phyloP scores from a whole-genome alignment of 2,113 vertebrate genomes.

The western clawed frog (Xenopus tropicalis) region DNA sequence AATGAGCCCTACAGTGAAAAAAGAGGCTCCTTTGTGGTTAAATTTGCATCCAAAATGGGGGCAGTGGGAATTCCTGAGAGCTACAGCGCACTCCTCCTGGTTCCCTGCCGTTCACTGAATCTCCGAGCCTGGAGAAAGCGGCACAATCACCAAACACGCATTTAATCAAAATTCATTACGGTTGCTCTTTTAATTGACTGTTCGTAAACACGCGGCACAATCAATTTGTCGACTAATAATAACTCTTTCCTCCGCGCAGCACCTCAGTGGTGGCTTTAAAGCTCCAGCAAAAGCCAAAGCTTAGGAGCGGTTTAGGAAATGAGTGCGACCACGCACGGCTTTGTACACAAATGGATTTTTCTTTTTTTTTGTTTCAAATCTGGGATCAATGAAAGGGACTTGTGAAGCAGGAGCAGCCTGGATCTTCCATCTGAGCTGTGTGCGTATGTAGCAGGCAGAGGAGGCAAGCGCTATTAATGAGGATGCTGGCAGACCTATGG shows the following conservation, averaged over 20 bases:
- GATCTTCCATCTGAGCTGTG: slow-evolving; percentile 12
- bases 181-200: slow-evolving; percentile 4
- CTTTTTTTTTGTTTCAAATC: slow-evolving; percentile 3
- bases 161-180: slow-evolving; percentile 23
- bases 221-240: slow-evolving; percentile 35
- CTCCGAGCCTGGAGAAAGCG: slow-evolving; percentile 2
- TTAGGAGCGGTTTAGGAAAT: slow-evolving; percentile 12
- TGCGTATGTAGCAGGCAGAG: neutral
- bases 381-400: slow-evolving; percentile 10
- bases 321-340: slow-evolving; percentile 2
- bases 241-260: slow-evolving; percentile 16
- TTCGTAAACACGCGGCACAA: slow-evolving; percentile 22
- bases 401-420: neutral
- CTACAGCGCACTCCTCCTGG: too few species aligned
- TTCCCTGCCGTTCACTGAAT: neutral
- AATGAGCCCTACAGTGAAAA: too few species aligned
- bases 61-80: too few species aligned
- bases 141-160: slow-evolving; percentile 33
- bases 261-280: neutral
- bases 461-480: slow-evolving; percentile 1
- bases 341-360: slow-evolving; percentile 13
- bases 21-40: too few species aligned
- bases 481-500: slow-evolving; percentile 1
- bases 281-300: neutral
- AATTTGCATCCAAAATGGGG: too few species aligned